phyloP scores from a whole-genome alignment of 2,797 vertebrate genomes.

The Ispidina lecontei region DNA sequence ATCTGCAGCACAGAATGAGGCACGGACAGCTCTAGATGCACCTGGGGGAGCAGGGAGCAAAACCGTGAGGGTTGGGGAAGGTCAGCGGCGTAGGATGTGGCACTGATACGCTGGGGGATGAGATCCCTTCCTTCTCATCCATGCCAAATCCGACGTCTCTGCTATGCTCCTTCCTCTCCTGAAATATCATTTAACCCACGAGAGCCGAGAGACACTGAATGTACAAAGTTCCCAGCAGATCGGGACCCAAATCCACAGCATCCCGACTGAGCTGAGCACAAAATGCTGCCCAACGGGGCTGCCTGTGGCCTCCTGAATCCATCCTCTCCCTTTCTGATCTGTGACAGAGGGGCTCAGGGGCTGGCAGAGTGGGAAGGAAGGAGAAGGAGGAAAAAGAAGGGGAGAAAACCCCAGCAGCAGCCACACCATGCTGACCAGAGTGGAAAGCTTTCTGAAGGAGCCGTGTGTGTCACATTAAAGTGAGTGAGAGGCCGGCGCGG shows the following conservation, averaged over 20 bases:
- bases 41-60: background rate
- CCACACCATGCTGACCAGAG: background rate
- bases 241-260: background rate
- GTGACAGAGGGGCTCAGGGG: background rate
- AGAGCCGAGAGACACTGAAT: background rate
- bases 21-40: background rate
- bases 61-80: background rate
- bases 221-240: background rate
- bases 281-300: rapidly evolving
- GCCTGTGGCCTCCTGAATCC: background rate
- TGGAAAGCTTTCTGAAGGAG: constrained; percentile 49
- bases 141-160: background rate
- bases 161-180: rapidly evolving
- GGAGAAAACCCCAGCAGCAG: background rate
- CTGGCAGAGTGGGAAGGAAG: background rate
- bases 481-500: constrained; percentile 56
- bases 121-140: background rate
- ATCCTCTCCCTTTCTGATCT: background rate
- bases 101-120: background rate
- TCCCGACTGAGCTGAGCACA: background rate
- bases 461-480: constrained; percentile 58
- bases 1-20: rapidly evolving
- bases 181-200: background rate
- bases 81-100: background rate
- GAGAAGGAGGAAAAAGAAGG: background rate